Evolutionary conservation across 2,888 invertebrate species (phyloP), one percentile per base, ranked within the genome.

Genomic region (Dorcus parallelipipedus): DNA sequence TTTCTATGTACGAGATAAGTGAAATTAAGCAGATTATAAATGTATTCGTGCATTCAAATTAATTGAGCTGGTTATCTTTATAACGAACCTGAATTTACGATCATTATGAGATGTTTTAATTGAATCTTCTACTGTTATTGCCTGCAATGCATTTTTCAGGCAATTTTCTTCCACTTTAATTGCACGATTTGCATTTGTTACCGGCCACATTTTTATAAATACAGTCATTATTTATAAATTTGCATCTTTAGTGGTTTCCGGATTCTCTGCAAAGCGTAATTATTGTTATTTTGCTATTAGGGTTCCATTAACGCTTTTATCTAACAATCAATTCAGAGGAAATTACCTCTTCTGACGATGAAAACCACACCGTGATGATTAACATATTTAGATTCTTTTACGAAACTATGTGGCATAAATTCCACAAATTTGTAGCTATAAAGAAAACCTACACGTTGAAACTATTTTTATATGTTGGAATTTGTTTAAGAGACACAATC

Each of bases 171-270:
- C 45, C 9, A 33, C 26, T 33, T 33, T 33, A 45, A 45, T 20
- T 45, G 45, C 23, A n/a, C 45, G 23, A 45, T 45, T 10, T 45
- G 45, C 45, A 23, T 20, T 45, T 45, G 45, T 45, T 10, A 45
- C 26, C 26, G 26, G 45, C 45, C 17, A 45, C 23, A 45, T 45
- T 45, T 33, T 45, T 20, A 23, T 45, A 45, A 45, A 45, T 23
- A 45, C 23, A 8, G 20, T 45, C 33, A 56, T 56, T 56, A 52
- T 56, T 56, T 47, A 47, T 47, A 40, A 56, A 56, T 41, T 52
- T 52, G 45, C 47, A 45, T 47, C 38, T 20, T 20, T 14, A 23
- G 23, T 52, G 38, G 40, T 56, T 52, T 56, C 47, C 48, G 38
- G 38, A 47, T 52, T 47, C 51, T 39, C 20, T 39, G 20, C 33